These are phyloP conservation scores for Malacosoma neustria DNA, from an alignment of 2,888 invertebrate genomes.

Conservation along the genomic window DNA sequence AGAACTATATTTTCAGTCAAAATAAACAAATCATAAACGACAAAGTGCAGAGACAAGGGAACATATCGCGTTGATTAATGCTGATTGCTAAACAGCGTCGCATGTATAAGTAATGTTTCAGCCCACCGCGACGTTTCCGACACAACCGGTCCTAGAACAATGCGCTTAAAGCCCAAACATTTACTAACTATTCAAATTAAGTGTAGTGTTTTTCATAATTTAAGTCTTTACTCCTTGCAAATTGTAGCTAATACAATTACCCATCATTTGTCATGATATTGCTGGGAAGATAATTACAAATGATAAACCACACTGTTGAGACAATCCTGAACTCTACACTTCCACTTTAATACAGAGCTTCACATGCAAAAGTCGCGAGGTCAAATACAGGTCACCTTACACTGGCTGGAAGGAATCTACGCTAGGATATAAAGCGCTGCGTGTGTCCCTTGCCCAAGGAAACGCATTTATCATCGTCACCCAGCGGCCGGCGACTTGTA, in stretches of 20 bases:
- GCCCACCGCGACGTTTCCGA: conserved; percentile 62
- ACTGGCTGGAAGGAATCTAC: conserved; percentile 19
- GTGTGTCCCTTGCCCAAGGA: conserved; percentile 53
- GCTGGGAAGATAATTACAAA: conserved; percentile 3
- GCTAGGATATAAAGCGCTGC: conserved; percentile 26
- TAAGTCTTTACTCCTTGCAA: not conserved
- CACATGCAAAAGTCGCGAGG: not conserved
- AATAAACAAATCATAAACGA: conserved; percentile 60
- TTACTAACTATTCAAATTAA: conserved; percentile 40
- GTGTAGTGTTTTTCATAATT: conserved; percentile 11
- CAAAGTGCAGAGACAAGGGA: conserved; percentile 49
- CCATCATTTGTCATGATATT: not conserved
- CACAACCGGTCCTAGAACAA: conserved; percentile 68
- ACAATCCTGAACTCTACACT: conserved; percentile 14
- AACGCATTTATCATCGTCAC: conserved; percentile 69
- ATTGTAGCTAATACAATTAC: not conserved
- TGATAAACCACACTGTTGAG: conserved; percentile 19
- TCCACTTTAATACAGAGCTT: not conserved
- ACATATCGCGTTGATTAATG: conserved; percentile 68
- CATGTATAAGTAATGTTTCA: conserved; percentile 68
- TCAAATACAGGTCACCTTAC: not conserved
- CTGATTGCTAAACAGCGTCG: conserved; percentile 71
- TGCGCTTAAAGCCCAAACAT: conserved; percentile 63
- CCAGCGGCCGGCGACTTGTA: conserved; percentile 52
- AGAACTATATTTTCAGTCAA: conserved; percentile 42